Conservation (phyloP, 2,113 vertebrate genomes). For the Atrichornis clamosus region DNA sequence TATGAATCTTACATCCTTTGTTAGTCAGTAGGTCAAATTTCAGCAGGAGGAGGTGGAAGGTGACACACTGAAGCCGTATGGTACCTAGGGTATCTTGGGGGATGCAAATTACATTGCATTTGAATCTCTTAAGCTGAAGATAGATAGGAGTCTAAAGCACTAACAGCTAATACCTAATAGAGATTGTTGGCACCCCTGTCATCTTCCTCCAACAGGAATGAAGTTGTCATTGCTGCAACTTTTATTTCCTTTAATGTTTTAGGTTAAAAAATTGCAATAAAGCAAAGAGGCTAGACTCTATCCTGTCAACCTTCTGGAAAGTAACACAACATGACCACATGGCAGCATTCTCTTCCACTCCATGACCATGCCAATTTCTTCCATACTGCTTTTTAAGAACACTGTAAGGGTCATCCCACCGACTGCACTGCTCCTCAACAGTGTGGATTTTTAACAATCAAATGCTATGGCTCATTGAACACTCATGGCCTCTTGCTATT, state of each 20-base stretch:
- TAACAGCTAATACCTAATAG: neutral
- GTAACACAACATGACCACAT: rapidly evolving
- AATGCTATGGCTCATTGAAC: neutral
- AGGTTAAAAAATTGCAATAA: neutral
- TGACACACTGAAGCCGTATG: neutral
- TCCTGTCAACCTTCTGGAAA: neutral
- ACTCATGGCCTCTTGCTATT: neutral
- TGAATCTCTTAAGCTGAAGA: neutral
- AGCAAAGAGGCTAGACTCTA: neutral
- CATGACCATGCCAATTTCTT: neutral
- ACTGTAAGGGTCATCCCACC: neutral
- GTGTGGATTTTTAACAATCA: neutral
- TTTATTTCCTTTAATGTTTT: neutral
- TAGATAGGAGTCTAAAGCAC: neutral
- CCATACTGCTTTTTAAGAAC: neutral
- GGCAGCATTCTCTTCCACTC: neutral
- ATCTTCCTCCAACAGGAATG: neutral
- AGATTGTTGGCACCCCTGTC: neutral
- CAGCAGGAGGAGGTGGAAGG: neutral
- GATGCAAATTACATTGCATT: neutral
- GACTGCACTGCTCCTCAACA: neutral
- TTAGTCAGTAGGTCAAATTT: neutral
- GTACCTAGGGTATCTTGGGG: neutral
- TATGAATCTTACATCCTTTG: neutral
- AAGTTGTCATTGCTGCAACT: neutral